Evolutionary conservation across 2,797 vertebrate species (phyloP).

Genomic region (Microctenopoma lineatum): DNA sequence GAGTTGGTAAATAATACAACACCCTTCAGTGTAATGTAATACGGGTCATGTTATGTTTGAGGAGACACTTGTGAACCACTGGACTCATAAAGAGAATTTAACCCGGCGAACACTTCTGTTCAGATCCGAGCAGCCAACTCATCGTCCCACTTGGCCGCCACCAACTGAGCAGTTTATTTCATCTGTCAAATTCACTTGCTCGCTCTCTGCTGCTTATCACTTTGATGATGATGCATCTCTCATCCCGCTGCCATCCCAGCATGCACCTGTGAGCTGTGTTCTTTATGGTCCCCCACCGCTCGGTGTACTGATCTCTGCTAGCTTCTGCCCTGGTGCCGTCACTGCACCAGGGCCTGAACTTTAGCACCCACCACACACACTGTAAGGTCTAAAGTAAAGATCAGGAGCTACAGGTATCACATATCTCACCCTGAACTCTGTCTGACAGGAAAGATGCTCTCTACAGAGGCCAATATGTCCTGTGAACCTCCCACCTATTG

Average conservation of each 20-base stretch:
- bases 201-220: constrained; percentile 32
- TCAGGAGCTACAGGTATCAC: constrained; percentile 3
- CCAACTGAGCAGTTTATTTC: constrained; percentile 55
- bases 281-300: constrained; percentile 28
- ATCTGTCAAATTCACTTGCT: constrained; percentile 48
- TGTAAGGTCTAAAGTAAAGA: neutral
- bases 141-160: neutral
- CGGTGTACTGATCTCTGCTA: constrained; percentile 23
- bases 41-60: neutral
- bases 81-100: too few species aligned
- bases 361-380: neutral
- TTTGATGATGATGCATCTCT: constrained; percentile 50
- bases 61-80: neutral
- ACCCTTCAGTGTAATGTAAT: neutral
- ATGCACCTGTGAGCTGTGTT: constrained; percentile 21
- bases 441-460: constrained; percentile 50
- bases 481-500: constrained; percentile 66
- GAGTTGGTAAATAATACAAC: neutral
- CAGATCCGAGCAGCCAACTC: too few species aligned
- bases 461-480: constrained; percentile 48
- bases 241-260: constrained; percentile 28
- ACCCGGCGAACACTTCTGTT: too few species aligned
- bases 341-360: neutral
- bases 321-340: constrained; percentile 1
- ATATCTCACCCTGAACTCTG: constrained; percentile 13